Conservation (phyloP, 1,140 invertebrate species). For the Eupristina koningsbergeri region DNA sequence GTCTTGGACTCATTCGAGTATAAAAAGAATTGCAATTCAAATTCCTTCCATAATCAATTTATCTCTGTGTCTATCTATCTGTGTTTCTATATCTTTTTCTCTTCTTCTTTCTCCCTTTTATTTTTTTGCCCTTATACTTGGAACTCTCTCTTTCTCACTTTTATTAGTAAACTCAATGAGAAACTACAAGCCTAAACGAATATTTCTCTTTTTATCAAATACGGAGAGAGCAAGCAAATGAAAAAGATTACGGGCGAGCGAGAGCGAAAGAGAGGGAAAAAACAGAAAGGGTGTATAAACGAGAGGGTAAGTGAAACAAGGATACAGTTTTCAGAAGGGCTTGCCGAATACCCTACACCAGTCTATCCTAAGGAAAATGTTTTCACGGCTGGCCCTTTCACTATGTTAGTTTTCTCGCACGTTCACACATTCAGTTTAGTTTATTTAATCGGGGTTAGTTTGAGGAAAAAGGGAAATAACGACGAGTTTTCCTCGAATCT, state of each 20-base stretch:
- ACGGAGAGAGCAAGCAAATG: conserved; percentile 10
- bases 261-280: neutral
- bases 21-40: conserved; percentile 29
- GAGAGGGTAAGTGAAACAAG: neutral
- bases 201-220: conserved; percentile 29
- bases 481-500: conserved; percentile 38
- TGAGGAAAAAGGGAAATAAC: conserved; percentile 45
- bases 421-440: conserved; percentile 8
- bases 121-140: too few relatives aligned
- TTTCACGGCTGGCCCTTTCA: conserved; percentile 24
- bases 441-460: conserved; percentile 46
- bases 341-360: neutral
- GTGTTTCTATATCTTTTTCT: too few relatives aligned
- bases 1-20: neutral
- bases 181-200: neutral
- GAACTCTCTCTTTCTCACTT: conserved; percentile 7
- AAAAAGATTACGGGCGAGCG: neutral
- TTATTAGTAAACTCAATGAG: conserved; percentile 8
- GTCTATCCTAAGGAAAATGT: conserved; percentile 40
- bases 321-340: conserved; percentile 11
- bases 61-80: neutral
- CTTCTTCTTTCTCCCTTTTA: too few relatives aligned
- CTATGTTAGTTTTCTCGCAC: neutral
- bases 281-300: neutral
- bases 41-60: conserved; percentile 24